These are phyloP conservation scores for Silurus meridionalis DNA, from an alignment of 2,113 vertebrate genomes.

Conservation along the genomic window DNA sequence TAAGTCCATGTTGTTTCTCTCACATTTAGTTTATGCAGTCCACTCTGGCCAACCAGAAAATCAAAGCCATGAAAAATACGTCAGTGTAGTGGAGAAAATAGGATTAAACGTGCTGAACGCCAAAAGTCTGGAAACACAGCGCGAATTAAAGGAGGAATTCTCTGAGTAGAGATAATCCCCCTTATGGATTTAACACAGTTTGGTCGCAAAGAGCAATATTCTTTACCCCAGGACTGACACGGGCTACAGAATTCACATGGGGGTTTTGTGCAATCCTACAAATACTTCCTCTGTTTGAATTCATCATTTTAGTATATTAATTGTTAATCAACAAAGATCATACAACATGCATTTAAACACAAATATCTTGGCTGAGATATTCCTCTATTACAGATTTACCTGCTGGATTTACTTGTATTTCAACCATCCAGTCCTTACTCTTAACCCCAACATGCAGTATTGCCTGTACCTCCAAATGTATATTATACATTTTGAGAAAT, in stretches of 20 bases:
- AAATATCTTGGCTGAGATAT: background rate
- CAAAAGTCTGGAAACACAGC: conserved; percentile 74
- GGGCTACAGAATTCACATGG: conserved; percentile 45
- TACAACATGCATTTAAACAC: background rate
- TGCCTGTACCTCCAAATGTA: background rate
- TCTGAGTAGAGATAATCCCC: conserved; percentile 73
- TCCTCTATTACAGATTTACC: background rate
- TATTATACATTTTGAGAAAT: background rate
- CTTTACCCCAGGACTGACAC: conserved; percentile 56
- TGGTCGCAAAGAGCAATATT: conserved; percentile 57
- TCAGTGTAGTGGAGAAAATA: conserved; percentile 85
- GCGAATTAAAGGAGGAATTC: conserved; percentile 69
- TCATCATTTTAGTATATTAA: background rate
- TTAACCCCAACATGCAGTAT: background rate
- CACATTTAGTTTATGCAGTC: conserved; percentile 73
- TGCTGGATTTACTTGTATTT: background rate
- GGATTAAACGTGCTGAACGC: conserved; percentile 82
- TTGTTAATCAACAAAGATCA: background rate
- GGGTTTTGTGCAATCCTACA: background rate
- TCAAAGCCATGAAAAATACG: conserved; percentile 79
- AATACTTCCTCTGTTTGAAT: conserved; percentile 13
- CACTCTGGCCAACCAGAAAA: conserved; percentile 71
- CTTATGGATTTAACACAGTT: conserved; percentile 67
- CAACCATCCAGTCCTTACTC: background rate
- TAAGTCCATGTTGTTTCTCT: conserved; percentile 71